These are phyloP conservation scores for Drosophila nr. medialis DNA, from an alignment of 2,888 invertebrate genomes.

Conservation along the genomic window DNA sequence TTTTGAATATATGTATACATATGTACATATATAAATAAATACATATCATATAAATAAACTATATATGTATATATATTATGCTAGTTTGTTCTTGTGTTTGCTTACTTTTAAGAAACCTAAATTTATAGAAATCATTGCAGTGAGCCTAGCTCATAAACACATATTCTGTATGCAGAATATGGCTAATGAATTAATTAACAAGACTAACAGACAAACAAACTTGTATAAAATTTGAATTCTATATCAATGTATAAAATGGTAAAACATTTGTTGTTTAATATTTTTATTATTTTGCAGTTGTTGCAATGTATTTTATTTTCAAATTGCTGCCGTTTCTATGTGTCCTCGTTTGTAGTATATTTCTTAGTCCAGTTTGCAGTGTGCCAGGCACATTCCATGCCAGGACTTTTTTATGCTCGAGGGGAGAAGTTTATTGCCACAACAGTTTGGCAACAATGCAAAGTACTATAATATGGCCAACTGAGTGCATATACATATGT, in stretches of 20 bases:
- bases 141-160: background rate
- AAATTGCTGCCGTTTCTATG: slow-evolving; percentile 2
- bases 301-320: background rate
- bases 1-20: too few relatives aligned
- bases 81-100: background rate
- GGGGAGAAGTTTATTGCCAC: slow-evolving; percentile 39
- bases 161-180: background rate
- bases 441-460: slow-evolving; percentile 44
- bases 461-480: slow-evolving; percentile 12
- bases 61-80: too few relatives aligned
- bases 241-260: background rate
- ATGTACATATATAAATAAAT: too few relatives aligned
- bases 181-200: background rate
- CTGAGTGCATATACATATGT: slow-evolving; percentile 16
- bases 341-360: slow-evolving; percentile 5
- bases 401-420: slow-evolving; percentile 30
- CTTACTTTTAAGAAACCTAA: background rate
- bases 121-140: background rate
- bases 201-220: background rate
- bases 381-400: slow-evolving; percentile 23
- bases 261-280: background rate
- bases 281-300: background rate
- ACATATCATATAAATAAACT: too few relatives aligned
- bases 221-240: too few relatives aligned
- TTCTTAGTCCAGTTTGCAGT: slow-evolving; percentile 14